phyloP scores from a whole-genome alignment of 2,797 vertebrate species.

The Ambastaia sidthimunki region DNA sequence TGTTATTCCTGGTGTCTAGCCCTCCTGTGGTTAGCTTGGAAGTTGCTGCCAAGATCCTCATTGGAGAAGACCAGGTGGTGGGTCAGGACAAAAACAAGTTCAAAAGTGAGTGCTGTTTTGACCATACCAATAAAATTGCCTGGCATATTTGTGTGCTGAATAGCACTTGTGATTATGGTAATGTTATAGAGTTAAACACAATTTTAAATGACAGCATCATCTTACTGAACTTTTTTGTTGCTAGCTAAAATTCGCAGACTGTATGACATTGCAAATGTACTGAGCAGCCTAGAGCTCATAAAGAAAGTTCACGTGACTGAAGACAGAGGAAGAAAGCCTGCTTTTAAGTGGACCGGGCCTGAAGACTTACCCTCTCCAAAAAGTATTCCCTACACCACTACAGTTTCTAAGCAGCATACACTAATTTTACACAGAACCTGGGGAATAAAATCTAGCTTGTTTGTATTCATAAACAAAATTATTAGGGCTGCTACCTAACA shows the following conservation, averaged over 20 bases:
- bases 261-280: constrained; percentile 96
- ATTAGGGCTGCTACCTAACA: too few species aligned
- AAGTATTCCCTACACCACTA: constrained; percentile 51
- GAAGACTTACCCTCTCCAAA: constrained; percentile 77
- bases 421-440: not conserved
- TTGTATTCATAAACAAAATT: too few species aligned
- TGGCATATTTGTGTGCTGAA: not conserved
- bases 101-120: constrained; percentile 87
- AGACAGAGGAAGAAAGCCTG: constrained; percentile 89
- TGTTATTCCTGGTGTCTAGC: constrained; percentile 92
- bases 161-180: not conserved
- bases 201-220: constrained; percentile 1
- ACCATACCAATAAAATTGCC: not conserved
- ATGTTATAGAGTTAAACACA: not conserved
- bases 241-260: constrained; percentile 94
- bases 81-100: constrained; percentile 95
- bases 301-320: constrained; percentile 95
- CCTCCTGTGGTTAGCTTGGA: constrained; percentile 93
- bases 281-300: constrained; percentile 93
- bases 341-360: constrained; percentile 93
- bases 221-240: constrained; percentile 52
- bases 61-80: constrained; percentile 89
- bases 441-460: too few species aligned
- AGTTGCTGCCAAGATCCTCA: constrained; percentile 95
- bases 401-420: not conserved